Base-by-base conservation (phyloP, 2,113 vertebrate genomes). In the Eleginops maclovinus region DNA sequence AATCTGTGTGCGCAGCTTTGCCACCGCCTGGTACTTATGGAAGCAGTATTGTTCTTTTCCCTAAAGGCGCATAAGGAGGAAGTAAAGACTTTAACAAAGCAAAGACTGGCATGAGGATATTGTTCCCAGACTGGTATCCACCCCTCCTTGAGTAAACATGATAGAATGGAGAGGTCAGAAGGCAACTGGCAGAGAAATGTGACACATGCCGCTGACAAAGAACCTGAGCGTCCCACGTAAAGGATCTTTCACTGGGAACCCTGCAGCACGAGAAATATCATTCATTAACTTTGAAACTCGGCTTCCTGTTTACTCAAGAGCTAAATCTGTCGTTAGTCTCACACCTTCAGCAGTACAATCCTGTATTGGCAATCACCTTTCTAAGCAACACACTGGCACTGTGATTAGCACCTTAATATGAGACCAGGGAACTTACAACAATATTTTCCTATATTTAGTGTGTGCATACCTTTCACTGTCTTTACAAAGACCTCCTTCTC, bases 401-500 rank as follows among this genome's bases (percentile, higher is more conserved):
- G 64, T 11, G 12, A 28, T 7, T 31, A 56, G 43, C 60, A 65
- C 50, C 70, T 64, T 36, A 46, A 51, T 15, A 47, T 26, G 31
- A 50, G 17, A 36, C 11, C 66, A 31, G 31, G 21, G 14, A 54
- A 26, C 46, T 13, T 22, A 31, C 47, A 28, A 49, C 44, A 56
- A 28, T 36, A 36, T 36, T 5, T 36, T 36, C 31, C 31, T 8
- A 36, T 36, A 36, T 36, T 8, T 36, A 17, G 11, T 65, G 53
- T 54, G 44, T 43, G 16, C 91, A 1, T 95, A 99, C 98, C 98
- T 98, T 99, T 99, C 71, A 99, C 97, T 17, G 97, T 97, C 95
- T 99, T 99, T 84, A 99, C 96, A 94, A 99, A 99, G 74, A 97
- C 94, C 81, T 96, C 94, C 70, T 98, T 99, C 86, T 99, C 98